Evolutionary conservation across 2,888 invertebrate genomes (phyloP).

Genomic region (Brachyptera risi): DNA sequence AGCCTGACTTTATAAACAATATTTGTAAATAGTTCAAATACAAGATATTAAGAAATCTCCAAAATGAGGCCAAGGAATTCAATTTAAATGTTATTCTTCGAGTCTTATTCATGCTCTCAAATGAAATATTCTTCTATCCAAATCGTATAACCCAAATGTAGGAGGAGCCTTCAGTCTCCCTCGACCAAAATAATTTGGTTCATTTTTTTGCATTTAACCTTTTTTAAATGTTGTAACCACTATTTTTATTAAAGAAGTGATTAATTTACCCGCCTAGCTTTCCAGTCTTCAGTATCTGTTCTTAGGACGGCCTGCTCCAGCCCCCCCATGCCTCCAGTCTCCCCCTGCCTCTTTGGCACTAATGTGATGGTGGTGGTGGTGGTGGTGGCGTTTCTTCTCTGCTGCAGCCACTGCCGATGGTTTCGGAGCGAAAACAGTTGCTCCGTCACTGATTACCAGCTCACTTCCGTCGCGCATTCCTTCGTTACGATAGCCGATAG

Average conservation of each 20-base stretch:
- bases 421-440: constrained; percentile 37
- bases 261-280: background rate
- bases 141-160: constrained; percentile 4
- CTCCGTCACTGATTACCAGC: constrained; percentile 64
- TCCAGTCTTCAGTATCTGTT: constrained; percentile 23
- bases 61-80: constrained; percentile 28
- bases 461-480: constrained; percentile 70
- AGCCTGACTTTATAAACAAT: constrained; percentile 23
- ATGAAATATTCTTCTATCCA: constrained; percentile 1
- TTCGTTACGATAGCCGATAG: constrained; percentile 54
- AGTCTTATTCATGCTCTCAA: background rate
- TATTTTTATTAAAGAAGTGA: background rate
- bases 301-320: constrained; percentile 20
- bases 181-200: background rate
- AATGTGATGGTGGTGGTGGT: constrained; percentile 62
- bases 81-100: constrained; percentile 12
- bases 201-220: background rate
- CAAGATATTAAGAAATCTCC: background rate
- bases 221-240: background rate
- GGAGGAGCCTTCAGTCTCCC: background rate
- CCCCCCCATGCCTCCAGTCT: constrained; percentile 27
- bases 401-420: constrained; percentile 35
- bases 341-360: constrained; percentile 20
- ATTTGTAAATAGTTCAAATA: background rate
- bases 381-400: constrained; percentile 63